Percentiles rank a stretch among this genome's conserved stretches.
phyloP scores from a whole-genome alignment of 2,113 vertebrate species.

The Hippocampus mohnikei region DNA sequence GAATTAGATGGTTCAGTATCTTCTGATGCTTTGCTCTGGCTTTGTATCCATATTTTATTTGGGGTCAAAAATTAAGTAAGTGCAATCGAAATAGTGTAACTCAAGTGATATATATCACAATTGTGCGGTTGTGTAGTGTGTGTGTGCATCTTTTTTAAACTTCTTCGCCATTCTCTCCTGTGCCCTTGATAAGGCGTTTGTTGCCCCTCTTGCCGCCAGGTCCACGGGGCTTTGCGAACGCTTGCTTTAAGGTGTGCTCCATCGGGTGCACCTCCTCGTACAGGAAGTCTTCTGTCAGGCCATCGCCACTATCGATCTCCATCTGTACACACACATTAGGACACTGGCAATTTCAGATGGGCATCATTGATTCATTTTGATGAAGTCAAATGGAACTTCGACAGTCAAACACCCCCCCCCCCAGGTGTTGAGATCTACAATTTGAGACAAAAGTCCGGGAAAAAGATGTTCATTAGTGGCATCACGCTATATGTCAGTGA shows the following conservation, averaged over 20 bases:
- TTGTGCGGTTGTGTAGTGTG: not conserved
- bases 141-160: constrained; percentile 68
- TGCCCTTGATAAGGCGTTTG: constrained; percentile 90
- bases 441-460: not conserved
- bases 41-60: not conserved
- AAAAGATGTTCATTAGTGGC: not conserved
- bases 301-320: constrained; percentile 88
- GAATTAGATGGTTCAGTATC: not conserved
- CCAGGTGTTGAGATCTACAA: not conserved
- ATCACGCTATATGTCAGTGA: too few relatives aligned
- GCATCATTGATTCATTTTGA: not conserved
- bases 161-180: constrained; percentile 87
- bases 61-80: not conserved
- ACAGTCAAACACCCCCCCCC: not conserved
- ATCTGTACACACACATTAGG: constrained; percentile 71
- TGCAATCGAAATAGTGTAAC: not conserved
- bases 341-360: not conserved
- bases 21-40: not conserved
- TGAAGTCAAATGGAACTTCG: not conserved
- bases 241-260: constrained; percentile 92
- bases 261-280: constrained; percentile 97
- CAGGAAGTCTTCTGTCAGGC: constrained; percentile 90
- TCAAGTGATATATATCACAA: not conserved
- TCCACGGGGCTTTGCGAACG: constrained; percentile 93
- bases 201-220: constrained; percentile 92